Percentiles rank a stretch among this genome's conserved stretches.
Conservation (phyloP, 2,888 invertebrate genomes). For the Synergus gifuensis region DNA sequence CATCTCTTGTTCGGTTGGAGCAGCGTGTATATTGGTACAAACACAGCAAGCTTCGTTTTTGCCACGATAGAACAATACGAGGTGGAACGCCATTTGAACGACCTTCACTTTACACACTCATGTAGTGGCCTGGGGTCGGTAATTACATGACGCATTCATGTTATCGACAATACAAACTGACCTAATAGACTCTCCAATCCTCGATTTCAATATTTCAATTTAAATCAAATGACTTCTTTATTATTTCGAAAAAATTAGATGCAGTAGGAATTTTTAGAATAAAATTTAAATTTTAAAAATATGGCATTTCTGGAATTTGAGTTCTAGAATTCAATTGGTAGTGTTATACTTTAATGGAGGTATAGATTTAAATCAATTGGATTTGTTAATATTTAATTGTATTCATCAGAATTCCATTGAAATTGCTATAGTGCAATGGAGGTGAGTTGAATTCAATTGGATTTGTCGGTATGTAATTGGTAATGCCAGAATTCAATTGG, state of each 20-base stretch:
- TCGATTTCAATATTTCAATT: conserved; percentile 18
- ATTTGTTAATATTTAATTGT: too few species aligned
- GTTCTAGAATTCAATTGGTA: too few species aligned
- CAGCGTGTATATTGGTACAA: conserved; percentile 3
- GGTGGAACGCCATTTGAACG: conserved; percentile 20
- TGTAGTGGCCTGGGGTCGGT: not conserved
- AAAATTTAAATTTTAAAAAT: too few species aligned
- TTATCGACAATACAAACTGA: conserved; percentile 3
- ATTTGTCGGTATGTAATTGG: too few species aligned
- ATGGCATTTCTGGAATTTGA: too few species aligned
- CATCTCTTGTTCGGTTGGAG: not conserved
- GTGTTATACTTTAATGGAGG: too few species aligned
- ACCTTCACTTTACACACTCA: conserved; percentile 19
- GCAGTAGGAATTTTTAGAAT: too few species aligned
- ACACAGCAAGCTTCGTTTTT: conserved; percentile 12
- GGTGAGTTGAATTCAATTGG: too few species aligned
- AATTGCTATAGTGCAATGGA: too few species aligned
- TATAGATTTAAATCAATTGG: too few species aligned
- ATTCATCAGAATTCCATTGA: too few species aligned
- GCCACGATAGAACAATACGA: conserved; percentile 26
- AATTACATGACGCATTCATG: conserved; percentile 6
- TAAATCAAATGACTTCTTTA: not conserved
- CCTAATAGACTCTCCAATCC: not conserved
- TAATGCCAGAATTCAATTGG: too few species aligned
- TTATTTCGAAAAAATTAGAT: not conserved